Conservation (phyloP, 2,113 vertebrate species). For the Pelodiscus sinensis region DNA sequence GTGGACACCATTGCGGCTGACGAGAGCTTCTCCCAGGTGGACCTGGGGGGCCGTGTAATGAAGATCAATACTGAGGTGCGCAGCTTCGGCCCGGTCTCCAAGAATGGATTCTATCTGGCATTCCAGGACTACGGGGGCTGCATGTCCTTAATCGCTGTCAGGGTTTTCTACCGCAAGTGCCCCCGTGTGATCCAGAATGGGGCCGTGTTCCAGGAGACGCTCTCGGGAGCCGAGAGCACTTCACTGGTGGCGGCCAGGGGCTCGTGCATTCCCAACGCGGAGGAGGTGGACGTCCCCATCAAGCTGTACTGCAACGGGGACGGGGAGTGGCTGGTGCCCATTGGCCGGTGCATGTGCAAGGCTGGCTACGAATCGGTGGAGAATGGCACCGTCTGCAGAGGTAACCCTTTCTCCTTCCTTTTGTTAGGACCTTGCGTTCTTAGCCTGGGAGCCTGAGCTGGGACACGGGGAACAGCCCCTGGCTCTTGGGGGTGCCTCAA, state of each 20-base stretch:
- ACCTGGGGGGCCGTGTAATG: slow-evolving; percentile 93
- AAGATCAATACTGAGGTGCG: slow-evolving; percentile 97
- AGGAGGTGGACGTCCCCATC: slow-evolving; percentile 97
- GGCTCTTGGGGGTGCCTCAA: background rate
- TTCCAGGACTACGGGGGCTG: slow-evolving; percentile 98
- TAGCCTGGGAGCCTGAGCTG: rapidly evolving
- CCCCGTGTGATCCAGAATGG: slow-evolving; percentile 89
- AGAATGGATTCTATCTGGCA: slow-evolving; percentile 92
- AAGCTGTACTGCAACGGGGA: slow-evolving; percentile 97
- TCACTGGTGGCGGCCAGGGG: slow-evolving; percentile 93
- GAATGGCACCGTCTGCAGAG: slow-evolving; percentile 91
- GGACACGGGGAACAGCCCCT: too few species aligned
- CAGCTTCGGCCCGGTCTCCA: slow-evolving; percentile 94
- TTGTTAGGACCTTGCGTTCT: rapidly evolving
- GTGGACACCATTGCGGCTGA: slow-evolving; percentile 97
- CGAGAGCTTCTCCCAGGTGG: slow-evolving; percentile 97
- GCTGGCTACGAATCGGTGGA: slow-evolving; percentile 88
- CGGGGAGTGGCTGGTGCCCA: slow-evolving; percentile 97
- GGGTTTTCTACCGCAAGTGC: slow-evolving; percentile 95
- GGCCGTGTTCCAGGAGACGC: slow-evolving; percentile 91
- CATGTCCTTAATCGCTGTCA: slow-evolving; percentile 95
- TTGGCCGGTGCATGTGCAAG: slow-evolving; percentile 94
- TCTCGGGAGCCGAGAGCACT: slow-evolving; percentile 97
- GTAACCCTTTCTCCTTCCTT: slow-evolving; percentile 68
- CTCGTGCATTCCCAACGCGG: slow-evolving; percentile 89